Conservation (phyloP, 2,113 vertebrate genomes). For the Megaleporinus macrocephalus region DNA sequence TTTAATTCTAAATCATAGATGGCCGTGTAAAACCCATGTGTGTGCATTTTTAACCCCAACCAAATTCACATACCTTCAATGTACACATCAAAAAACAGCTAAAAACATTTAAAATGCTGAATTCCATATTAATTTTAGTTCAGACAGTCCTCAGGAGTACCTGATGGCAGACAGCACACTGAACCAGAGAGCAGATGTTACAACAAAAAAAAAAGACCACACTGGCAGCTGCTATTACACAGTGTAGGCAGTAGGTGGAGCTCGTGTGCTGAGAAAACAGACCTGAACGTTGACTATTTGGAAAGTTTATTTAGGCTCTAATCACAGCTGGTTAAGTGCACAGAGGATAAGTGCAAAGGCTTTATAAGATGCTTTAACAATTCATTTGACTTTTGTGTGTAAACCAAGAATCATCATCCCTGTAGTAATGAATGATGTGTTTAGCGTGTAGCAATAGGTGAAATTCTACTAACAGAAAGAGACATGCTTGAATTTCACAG, state of each 20-base stretch:
- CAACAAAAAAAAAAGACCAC: not conserved
- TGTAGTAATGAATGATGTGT: not conserved
- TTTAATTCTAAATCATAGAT: no score
- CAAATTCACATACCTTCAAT: no score
- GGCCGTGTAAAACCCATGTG: no score
- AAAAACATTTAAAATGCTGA: no score
- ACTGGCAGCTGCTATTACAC: not conserved
- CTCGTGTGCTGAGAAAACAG: conserved; percentile 41
- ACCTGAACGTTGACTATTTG: not conserved
- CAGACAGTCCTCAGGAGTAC: no score
- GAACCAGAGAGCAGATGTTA: no score
- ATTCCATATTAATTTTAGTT: no score
- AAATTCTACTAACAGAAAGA: not conserved
- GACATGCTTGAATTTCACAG: not conserved
- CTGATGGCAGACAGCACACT: no score
- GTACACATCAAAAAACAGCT: no score
- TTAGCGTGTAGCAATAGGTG: not conserved
- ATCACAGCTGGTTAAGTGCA: not conserved
- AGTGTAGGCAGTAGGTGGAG: conserved; percentile 67
- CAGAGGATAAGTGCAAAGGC: no score
- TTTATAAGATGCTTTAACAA: not conserved
- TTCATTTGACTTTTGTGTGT: not conserved
- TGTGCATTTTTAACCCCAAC: no score
- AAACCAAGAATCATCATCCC: no score
- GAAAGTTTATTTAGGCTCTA: not conserved